Evolutionary conservation across 92 coral and sea anemone genomes (phyloP).

Genomic region (Actinostola sp.): DNA sequence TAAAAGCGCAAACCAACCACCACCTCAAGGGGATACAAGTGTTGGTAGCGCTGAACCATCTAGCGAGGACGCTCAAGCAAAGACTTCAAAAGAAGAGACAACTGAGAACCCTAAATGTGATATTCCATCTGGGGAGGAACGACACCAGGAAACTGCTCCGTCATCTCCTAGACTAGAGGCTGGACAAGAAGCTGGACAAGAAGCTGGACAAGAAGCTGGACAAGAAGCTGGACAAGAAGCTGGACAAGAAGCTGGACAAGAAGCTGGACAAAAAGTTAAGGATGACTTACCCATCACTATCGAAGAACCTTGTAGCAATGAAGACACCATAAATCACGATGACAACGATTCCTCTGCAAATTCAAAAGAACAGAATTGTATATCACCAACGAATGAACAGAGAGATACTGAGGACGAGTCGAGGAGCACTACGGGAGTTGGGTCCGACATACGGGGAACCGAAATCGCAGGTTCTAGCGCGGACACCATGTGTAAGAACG

Average conservation of each 20-base stretch:
- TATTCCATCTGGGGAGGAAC: too few species aligned
- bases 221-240: too few species aligned
- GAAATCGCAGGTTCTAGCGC: slow-evolving; percentile 45
- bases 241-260: too few species aligned
- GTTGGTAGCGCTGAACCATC: background rate
- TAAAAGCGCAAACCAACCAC: slow-evolving; percentile 1
- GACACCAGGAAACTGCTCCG: background rate
- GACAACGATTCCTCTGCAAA: background rate
- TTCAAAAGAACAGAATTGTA: background rate
- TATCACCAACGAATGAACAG: background rate
- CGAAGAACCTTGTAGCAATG: background rate
- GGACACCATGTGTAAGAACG: background rate
- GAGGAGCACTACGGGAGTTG: slow-evolving; percentile 67
- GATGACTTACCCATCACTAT: background rate
- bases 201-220: too few species aligned
- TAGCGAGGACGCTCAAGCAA: background rate
- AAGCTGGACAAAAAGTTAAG: background rate
- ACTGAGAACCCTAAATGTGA: too few species aligned
- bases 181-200: too few species aligned
- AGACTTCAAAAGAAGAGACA: background rate
- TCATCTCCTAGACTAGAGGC: background rate
- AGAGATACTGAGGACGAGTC: slow-evolving; percentile 10
- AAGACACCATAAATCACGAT: background rate
- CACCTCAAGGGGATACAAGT: background rate
- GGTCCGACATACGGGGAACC: slow-evolving; percentile 71